Percentiles rank a stretch among this genome's conserved stretches.
Evolutionary conservation across 2,888 invertebrate species (phyloP).

Genomic region (Pemphredon lugubris): DNA sequence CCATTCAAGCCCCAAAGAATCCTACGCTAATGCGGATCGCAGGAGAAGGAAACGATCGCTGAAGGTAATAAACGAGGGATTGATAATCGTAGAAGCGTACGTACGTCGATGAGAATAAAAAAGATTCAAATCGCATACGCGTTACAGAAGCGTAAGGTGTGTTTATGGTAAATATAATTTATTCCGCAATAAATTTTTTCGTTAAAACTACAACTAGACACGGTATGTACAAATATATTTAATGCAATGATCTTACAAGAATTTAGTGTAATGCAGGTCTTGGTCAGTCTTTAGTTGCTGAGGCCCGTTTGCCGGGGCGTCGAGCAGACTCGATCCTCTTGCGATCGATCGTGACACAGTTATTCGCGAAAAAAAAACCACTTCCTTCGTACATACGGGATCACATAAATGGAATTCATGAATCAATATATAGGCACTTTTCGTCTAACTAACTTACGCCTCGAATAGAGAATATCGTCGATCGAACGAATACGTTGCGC

Average conservation of each 20-base stretch:
- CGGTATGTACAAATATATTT: constrained; percentile 79
- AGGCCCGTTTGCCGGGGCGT: constrained; percentile 70
- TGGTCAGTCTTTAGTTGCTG: constrained; percentile 80
- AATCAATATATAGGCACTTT: constrained; percentile 60
- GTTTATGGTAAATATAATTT: constrained; percentile 79
- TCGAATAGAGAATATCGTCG: constrained; percentile 37
- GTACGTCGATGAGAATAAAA: too few species aligned
- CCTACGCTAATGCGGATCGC: too few species aligned
- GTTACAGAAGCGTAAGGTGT: neutral
- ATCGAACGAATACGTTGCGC: constrained; percentile 17
- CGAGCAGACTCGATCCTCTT: constrained; percentile 70
- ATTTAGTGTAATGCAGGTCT: constrained; percentile 80
- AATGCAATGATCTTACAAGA: constrained; percentile 76
- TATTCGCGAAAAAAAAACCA: constrained; percentile 42
- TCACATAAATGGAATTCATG: constrained; percentile 62
- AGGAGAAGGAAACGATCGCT: too few species aligned
- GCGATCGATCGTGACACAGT: constrained; percentile 63
- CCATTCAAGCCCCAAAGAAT: constrained; percentile 2
- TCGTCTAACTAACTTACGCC: constrained; percentile 43
- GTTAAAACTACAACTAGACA: constrained; percentile 75
- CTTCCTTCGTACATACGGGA: constrained; percentile 53
- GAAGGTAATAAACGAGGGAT: too few species aligned
- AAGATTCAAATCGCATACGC: neutral
- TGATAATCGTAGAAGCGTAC: too few species aligned
- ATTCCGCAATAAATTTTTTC: constrained; percentile 76